A percentile compares a stretch with the other conserved stretches of the same genome.
These are phyloP conservation scores for Drosophila ironensis DNA, from an alignment of 1,140 invertebrate species.

Conservation along the genomic window DNA sequence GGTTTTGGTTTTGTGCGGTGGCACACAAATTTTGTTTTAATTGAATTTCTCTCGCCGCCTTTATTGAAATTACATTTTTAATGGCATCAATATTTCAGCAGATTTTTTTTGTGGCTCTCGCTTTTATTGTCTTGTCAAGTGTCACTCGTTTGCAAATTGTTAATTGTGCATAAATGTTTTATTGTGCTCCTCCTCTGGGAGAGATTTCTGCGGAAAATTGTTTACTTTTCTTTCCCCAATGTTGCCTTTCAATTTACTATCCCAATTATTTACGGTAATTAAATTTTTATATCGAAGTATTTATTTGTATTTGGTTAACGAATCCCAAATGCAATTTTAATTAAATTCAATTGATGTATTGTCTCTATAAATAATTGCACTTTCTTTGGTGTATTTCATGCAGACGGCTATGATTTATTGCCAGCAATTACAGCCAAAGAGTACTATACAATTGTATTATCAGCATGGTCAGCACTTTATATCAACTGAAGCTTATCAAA, in stretches of 20 bases:
- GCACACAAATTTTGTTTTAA: slow-evolving; percentile 48
- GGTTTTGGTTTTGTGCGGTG: slow-evolving; percentile 9
- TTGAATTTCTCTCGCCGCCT: slow-evolving; percentile 53
- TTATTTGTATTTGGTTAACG: slow-evolving; percentile 10
- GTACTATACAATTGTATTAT: slow-evolving; percentile 16
- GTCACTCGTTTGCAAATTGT: slow-evolving; percentile 35
- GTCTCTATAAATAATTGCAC: slow-evolving; percentile 18
- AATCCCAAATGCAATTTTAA: neutral
- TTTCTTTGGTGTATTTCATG: neutral
- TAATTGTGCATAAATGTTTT: slow-evolving; percentile 38
- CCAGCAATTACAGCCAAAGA: slow-evolving; percentile 18
- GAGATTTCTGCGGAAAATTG: neutral
- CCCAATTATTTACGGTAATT: slow-evolving; percentile 5
- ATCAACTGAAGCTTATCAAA: slow-evolving; percentile 37
- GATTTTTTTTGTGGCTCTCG: slow-evolving; percentile 1
- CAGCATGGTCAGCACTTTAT: slow-evolving; percentile 42
- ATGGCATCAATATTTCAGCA: slow-evolving; percentile 56
- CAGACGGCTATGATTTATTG: slow-evolving; percentile 34
- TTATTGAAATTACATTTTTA: slow-evolving; percentile 71
- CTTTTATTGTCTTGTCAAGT: slow-evolving; percentile 33
- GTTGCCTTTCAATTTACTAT: neutral
- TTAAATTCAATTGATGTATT: slow-evolving; percentile 9
- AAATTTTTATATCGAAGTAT: slow-evolving; percentile 12
- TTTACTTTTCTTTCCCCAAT: neutral
- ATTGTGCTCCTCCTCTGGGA: slow-evolving; percentile 1